A percentile compares a stretch with the other conserved stretches of the same genome.
Evolutionary conservation across 2,797 vertebrate genomes (phyloP).

Genomic region (Danio albolineatus): DNA sequence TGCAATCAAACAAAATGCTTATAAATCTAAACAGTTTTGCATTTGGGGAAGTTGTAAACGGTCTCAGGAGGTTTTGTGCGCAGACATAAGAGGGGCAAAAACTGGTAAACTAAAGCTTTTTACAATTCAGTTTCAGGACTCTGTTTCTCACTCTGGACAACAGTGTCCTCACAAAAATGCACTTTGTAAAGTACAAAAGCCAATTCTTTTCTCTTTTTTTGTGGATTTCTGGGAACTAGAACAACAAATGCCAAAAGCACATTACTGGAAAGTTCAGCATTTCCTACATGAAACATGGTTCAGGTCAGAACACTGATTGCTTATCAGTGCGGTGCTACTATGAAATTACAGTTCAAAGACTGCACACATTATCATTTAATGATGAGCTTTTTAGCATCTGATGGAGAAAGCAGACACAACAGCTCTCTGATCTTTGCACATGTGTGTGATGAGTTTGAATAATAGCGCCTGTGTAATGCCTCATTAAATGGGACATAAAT

Average conservation of each 20-base stretch:
- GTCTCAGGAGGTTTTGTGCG: not conserved
- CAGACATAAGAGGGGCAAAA: not conserved
- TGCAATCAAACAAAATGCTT: not conserved
- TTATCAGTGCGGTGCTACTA: not conserved
- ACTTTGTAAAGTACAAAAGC: conserved; percentile 5
- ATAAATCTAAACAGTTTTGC: not conserved
- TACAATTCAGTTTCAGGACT: not conserved
- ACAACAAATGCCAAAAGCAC: conserved; percentile 25
- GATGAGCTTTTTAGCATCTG: not conserved
- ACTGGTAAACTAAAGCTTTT: not conserved
- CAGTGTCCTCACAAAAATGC: conserved; percentile 30
- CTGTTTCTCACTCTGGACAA: not conserved
- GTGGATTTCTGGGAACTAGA: conserved; percentile 39
- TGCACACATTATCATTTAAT: not conserved
- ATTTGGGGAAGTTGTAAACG: not conserved
- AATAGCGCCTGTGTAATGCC: not conserved
- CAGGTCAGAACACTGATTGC: conserved; percentile 13
- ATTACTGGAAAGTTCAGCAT: conserved; percentile 14
- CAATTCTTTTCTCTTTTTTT: conserved; percentile 8
- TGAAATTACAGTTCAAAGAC: conserved; percentile 17
- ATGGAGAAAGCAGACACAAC: not conserved
- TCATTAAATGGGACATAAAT: too few relatives aligned
- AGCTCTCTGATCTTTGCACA: not conserved
- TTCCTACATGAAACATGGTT: not conserved
- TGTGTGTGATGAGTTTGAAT: not conserved